Evolutionary conservation across 2,888 invertebrate species (phyloP).

Genomic region (Drosophila mayaguana): DNA sequence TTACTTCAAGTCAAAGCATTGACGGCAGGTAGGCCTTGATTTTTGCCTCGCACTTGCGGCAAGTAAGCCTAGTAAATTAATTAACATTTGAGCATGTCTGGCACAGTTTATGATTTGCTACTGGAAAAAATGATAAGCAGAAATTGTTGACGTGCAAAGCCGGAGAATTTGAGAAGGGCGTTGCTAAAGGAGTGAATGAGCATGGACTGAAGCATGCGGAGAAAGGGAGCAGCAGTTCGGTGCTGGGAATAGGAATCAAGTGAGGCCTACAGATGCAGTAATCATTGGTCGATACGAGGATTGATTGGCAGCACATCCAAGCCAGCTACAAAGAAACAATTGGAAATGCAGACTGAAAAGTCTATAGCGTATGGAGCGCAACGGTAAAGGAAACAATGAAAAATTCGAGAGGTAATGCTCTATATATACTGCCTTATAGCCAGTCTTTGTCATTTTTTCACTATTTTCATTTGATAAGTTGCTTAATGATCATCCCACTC

Average conservation of each 20-base stretch:
- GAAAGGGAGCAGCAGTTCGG: neutral
- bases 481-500: neutral
- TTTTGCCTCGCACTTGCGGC: neutral
- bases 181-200: neutral
- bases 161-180: no score
- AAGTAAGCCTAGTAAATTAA: slow-evolving; percentile 4
- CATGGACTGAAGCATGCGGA: neutral
- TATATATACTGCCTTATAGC: no score
- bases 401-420: neutral
- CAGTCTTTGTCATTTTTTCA: no score
- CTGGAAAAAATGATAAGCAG: neutral
- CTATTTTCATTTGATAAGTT: neutral
- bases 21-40: slow-evolving; percentile 29
- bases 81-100: neutral
- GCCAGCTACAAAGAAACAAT: neutral
- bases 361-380: neutral
- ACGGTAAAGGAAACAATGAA: accelerated
- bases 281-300: neutral
- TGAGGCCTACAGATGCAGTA: neutral
- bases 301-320: neutral
- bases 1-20: slow-evolving; percentile 33
- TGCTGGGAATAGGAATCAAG: neutral
- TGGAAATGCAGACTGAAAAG: neutral
- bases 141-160: neutral
- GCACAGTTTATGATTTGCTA: neutral